Percentiles rank a stretch among this genome's conserved stretches.
Conservation (phyloP, 2,888 invertebrate genomes). For the Ditula angustiorana region DNA sequence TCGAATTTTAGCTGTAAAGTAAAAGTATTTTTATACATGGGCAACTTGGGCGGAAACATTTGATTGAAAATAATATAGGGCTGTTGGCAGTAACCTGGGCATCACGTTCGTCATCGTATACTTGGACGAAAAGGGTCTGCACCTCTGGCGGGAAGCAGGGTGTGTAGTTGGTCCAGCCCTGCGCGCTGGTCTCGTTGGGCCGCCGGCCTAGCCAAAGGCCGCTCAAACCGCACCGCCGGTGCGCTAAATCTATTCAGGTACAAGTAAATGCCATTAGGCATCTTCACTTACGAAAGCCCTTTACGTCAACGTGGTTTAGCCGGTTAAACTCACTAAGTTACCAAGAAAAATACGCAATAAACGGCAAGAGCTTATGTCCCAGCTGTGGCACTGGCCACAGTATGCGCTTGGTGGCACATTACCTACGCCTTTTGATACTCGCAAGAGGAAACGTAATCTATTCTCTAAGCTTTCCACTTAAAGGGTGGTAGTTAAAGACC, state of each 20-base stretch:
- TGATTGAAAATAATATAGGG: too few species aligned
- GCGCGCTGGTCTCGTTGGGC: conserved; percentile 60
- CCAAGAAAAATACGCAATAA: too few species aligned
- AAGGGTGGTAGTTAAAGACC: too few species aligned
- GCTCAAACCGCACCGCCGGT: conserved; percentile 87
- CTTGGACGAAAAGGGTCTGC: conserved; percentile 87
- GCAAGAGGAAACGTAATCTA: too few species aligned
- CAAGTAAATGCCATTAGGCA: background rate
- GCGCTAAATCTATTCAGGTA: conserved; percentile 87
- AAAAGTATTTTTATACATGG: conserved; percentile 5
- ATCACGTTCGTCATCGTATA: conserved; percentile 80
- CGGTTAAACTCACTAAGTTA: too few species aligned
- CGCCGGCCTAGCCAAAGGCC: conserved; percentile 89
- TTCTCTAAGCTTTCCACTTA: too few species aligned
- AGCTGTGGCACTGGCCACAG: too few species aligned
- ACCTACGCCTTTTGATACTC: too few species aligned
- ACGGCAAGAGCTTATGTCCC: too few species aligned
- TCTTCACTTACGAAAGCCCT: background rate
- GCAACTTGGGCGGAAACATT: too few species aligned
- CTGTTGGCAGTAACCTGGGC: conserved; percentile 60
- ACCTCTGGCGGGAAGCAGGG: conserved; percentile 91
- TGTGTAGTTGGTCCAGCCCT: conserved; percentile 94
- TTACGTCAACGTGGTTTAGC: too few species aligned
- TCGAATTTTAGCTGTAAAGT: conserved; percentile 86
- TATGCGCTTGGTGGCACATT: too few species aligned